A percentile compares a stretch with the other conserved stretches of the same genome.
phyloP scores from a whole-genome alignment of 1,140 invertebrate genomes.

The Acromyrmex heyeri region DNA sequence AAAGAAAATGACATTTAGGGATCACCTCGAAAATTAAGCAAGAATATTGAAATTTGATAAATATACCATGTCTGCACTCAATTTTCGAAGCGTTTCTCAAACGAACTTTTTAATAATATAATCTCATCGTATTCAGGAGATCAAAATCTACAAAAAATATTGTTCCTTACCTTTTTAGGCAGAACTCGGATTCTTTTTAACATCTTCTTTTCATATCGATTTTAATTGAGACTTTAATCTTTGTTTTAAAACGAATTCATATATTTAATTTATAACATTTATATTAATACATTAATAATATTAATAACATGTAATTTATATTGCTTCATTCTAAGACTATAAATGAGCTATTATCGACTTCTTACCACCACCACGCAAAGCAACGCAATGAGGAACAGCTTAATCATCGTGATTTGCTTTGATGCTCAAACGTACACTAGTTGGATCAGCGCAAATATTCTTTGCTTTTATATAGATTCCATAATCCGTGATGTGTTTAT shows the following conservation, averaged over 20 bases:
- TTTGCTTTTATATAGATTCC: slow-evolving; percentile 15
- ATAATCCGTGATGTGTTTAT: neutral
- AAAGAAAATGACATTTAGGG: too few species aligned
- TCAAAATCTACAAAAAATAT: too few species aligned
- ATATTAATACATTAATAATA: neutral
- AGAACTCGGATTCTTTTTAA: too few species aligned
- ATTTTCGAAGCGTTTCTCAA: too few species aligned
- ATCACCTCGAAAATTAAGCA: too few species aligned
- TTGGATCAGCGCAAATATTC: neutral
- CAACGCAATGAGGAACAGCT: slow-evolving; percentile 25
- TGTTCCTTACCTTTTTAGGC: too few species aligned
- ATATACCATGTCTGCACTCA: too few species aligned
- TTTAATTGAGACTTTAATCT: neutral
- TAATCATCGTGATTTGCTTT: slow-evolving; percentile 23
- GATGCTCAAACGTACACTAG: neutral
- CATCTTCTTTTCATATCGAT: too few species aligned
- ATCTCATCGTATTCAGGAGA: too few species aligned
- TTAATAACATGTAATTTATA: neutral
- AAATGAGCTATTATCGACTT: slow-evolving; percentile 7
- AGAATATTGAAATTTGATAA: too few species aligned
- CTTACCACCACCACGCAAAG: slow-evolving; percentile 29
- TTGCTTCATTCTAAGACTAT: neutral
- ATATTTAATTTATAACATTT: neutral
- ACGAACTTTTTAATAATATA: too few species aligned
- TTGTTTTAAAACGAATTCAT: neutral